phyloP scores from a whole-genome alignment of 2,113 vertebrate genomes.

The Carassius carassius region DNA sequence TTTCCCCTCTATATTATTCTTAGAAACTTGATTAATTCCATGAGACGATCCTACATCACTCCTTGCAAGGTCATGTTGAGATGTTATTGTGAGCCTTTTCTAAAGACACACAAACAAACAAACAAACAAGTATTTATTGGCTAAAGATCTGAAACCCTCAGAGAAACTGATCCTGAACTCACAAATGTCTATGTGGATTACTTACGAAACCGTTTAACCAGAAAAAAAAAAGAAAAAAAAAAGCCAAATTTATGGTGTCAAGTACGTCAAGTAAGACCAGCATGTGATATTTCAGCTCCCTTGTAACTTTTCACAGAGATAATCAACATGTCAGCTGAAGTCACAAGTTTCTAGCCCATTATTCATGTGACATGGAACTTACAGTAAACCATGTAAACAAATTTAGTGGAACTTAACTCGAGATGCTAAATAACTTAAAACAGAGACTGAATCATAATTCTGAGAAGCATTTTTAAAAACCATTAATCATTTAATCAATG shows the following conservation, averaged over 20 bases:
- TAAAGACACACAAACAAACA: slow-evolving; percentile 19
- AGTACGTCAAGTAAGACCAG: not conserved
- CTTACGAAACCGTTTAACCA: not conserved
- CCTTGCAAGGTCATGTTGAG: not conserved
- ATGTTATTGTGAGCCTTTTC: slow-evolving; percentile 8
- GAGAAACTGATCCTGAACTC: not conserved
- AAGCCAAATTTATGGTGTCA: not conserved
- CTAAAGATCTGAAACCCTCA: slow-evolving; percentile 25
- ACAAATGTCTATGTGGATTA: not conserved
- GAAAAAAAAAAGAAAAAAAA: not conserved
- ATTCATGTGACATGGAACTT: slow-evolving; percentile 13
- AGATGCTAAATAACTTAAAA: not conserved
- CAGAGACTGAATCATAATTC: not conserved
- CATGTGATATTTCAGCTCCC: slow-evolving; percentile 19
- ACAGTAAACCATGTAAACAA: not conserved
- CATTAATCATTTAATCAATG: not conserved
- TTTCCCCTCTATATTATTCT: slow-evolving; percentile 7
- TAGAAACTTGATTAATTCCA: slow-evolving; percentile 12
- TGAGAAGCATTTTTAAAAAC: not conserved
- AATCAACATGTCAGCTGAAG: slow-evolving; percentile 4
- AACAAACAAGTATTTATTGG: slow-evolving; percentile 20
- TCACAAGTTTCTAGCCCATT: slow-evolving; percentile 16
- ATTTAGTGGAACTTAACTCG: not conserved
- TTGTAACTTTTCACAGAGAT: not conserved
- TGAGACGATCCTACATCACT: not conserved